Evolutionary conservation across 2,113 vertebrate species (phyloP).

Genomic region (Corythaeola cristata): DNA sequence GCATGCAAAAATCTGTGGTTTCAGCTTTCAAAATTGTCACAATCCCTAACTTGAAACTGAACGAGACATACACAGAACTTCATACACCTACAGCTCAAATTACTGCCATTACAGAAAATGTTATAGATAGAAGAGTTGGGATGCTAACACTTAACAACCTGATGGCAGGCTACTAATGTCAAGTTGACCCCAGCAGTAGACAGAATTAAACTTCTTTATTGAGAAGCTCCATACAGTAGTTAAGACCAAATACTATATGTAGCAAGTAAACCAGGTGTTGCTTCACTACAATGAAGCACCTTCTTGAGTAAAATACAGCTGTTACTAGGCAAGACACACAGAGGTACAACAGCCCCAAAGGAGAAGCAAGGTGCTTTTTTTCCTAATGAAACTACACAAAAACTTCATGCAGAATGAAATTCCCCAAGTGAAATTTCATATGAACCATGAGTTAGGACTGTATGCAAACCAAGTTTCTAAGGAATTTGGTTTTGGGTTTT

Average conservation of each 20-base stretch:
- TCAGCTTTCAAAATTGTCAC: background rate
- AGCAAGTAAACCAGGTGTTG: background rate
- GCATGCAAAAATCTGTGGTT: background rate
- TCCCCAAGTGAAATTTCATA: background rate
- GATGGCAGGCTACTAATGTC: background rate
- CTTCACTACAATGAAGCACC: background rate
- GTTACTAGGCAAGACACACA: background rate
- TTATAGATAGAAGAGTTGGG: background rate
- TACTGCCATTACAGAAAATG: background rate
- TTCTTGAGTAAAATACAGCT: background rate
- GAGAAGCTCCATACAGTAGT: background rate
- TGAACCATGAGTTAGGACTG: accelerated
- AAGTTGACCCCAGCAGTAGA: background rate
- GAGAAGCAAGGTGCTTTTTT: background rate
- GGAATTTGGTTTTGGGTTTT: background rate
- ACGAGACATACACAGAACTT: no score
- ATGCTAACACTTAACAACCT: background rate
- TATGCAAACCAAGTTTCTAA: background rate
- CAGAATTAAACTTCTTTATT: background rate
- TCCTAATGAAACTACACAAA: background rate
- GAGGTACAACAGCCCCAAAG: background rate
- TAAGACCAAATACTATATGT: background rate
- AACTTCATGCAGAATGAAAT: background rate
- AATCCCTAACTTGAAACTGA: accelerated
- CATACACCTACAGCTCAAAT: background rate